phyloP scores from a whole-genome alignment of 1,140 invertebrate species.

The Reticulitermes speratus region DNA sequence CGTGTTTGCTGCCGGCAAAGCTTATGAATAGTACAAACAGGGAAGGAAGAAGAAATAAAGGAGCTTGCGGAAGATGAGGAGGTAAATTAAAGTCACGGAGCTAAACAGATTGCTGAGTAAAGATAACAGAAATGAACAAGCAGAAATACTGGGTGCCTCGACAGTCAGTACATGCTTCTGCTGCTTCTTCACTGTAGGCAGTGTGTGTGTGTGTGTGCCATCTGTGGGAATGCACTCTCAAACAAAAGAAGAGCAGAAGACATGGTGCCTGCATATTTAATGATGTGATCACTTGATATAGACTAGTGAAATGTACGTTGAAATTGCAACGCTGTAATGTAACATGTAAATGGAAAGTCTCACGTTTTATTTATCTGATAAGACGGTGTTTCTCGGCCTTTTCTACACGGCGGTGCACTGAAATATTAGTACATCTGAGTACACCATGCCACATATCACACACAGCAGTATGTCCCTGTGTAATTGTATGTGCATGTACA shows the following conservation, averaged over 20 bases:
- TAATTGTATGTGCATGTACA: too few relatives aligned
- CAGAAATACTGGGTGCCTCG: slow-evolving; percentile 8
- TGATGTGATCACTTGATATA: too few relatives aligned
- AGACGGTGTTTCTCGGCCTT: too few relatives aligned
- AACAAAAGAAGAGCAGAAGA: not conserved
- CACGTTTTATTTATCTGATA: too few relatives aligned
- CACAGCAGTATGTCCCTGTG: too few relatives aligned
- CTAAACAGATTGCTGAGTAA: not conserved
- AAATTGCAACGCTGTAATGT: too few relatives aligned
- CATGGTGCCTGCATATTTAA: too few relatives aligned
- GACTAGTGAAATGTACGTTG: too few relatives aligned
- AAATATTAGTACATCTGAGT: too few relatives aligned
- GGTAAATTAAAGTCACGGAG: not conserved
- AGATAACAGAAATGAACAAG: slow-evolving; percentile 19
- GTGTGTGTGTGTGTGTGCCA: not conserved
- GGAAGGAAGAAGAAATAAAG: not conserved
- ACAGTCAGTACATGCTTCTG: not conserved
- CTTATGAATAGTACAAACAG: not conserved
- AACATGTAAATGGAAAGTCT: too few relatives aligned
- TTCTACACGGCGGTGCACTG: too few relatives aligned
- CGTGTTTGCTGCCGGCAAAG: not conserved
- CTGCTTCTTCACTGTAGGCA: not conserved
- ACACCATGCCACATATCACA: too few relatives aligned
- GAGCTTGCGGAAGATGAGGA: not conserved
- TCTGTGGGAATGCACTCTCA: not conserved